These are phyloP conservation scores for Drosophila chauvacae DNA, from an alignment of 1,140 invertebrate genomes.

Conservation along the genomic window DNA sequence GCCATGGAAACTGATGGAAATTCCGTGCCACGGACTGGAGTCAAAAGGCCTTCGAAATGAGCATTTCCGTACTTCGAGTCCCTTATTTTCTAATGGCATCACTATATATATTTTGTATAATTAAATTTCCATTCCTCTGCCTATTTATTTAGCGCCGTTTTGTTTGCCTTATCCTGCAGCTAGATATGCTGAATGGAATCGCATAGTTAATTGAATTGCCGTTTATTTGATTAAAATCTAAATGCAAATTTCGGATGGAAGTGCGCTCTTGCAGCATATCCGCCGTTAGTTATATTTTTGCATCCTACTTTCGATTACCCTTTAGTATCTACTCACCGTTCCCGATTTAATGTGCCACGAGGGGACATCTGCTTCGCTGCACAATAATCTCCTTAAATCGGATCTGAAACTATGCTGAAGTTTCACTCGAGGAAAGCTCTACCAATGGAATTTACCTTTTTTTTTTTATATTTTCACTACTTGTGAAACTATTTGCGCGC, in stretches of 20 bases:
- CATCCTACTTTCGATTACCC: conserved; percentile 17
- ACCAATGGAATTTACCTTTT: conserved; percentile 11
- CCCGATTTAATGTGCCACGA: conserved; percentile 26
- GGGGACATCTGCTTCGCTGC: conserved; percentile 31
- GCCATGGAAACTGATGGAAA: conserved; percentile 62
- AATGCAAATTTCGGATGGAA: conserved; percentile 25
- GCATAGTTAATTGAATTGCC: conserved; percentile 37
- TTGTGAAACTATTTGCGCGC: conserved; percentile 59
- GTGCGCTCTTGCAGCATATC: conserved; percentile 6
- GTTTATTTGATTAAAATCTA: conserved; percentile 31
- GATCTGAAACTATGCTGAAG: conserved; percentile 51
- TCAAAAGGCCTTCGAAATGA: conserved; percentile 34
- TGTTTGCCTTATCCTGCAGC: conserved; percentile 23
- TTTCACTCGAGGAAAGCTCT: conserved; percentile 13
- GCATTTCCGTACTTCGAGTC: conserved; percentile 35
- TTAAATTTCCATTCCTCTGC: conserved; percentile 57
- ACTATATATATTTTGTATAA: conserved; percentile 56
- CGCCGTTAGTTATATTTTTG: conserved; percentile 11
- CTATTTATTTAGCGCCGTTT: conserved; percentile 46
- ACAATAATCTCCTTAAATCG: conserved; percentile 55
- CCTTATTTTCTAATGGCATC: conserved; percentile 30
- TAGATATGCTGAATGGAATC: conserved; percentile 16
- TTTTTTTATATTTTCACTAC: conserved; percentile 9
- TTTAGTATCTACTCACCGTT: background rate
- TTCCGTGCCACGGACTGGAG: conserved; percentile 45